Evolutionary conservation across 2,113 vertebrate genomes (phyloP).

Genomic region (Ctenomys sociabilis): DNA sequence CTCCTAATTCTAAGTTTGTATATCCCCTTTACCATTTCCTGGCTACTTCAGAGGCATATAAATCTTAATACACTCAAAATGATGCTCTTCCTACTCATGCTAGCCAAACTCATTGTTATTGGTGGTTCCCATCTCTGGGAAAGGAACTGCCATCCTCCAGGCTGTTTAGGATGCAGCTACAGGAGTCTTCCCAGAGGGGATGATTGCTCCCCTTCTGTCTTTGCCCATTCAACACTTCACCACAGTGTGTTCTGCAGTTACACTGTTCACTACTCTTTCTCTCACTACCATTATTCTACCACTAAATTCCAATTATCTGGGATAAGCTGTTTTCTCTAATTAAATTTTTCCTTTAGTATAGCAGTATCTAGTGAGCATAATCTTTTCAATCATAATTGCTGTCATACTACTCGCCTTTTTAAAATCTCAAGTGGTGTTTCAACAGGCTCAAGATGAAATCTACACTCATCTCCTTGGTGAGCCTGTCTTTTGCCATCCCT

Average conservation of each 20-base stretch:
- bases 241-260: not conserved
- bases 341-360: conserved; percentile 1
- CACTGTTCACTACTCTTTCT: not conserved
- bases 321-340: conserved; percentile 31
- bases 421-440: not conserved
- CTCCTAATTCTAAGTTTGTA: not conserved
- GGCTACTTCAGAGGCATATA: not conserved
- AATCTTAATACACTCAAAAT: not conserved
- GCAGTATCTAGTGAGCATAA: conserved; percentile 11
- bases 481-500: not conserved
- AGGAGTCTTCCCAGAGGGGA: not conserved
- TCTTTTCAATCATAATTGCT: conserved; percentile 36
- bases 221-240: not conserved
- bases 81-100: not conserved
- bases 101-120: not conserved
- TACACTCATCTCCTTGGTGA: not conserved
- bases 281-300: not conserved
- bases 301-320: not conserved
- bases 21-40: not conserved
- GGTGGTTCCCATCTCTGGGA: not conserved
- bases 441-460: not conserved
- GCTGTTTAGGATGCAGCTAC: not conserved
- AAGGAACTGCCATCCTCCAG: not conserved
- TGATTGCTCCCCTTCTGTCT: not conserved
- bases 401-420: not conserved